phyloP scores from a whole-genome alignment of 30 jellyfish, hydroid and myxozoan genomes.

The Aurelia sp. region DNA sequence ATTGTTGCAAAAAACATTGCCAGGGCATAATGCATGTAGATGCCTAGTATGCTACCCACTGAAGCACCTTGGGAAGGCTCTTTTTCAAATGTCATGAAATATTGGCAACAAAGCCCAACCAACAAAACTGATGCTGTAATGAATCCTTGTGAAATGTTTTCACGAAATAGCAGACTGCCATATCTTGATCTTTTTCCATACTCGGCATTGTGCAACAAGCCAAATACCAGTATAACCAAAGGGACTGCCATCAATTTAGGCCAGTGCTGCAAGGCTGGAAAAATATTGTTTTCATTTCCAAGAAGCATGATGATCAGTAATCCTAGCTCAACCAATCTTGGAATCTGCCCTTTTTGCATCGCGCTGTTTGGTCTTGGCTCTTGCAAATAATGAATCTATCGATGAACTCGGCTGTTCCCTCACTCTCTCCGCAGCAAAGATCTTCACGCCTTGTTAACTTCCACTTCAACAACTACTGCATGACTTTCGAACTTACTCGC shows the following conservation, averaged over 20 bases:
- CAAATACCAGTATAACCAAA: background rate
- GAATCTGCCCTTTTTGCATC: too few species aligned
- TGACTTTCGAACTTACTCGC: too few species aligned
- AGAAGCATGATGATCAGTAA: background rate
- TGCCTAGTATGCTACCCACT: too few species aligned
- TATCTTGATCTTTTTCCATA: background rate
- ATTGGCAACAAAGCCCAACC: background rate
- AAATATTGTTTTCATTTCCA: background rate
- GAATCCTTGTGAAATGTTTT: background rate
- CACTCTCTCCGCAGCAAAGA: too few species aligned
- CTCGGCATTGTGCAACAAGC: background rate
- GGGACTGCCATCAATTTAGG: background rate
- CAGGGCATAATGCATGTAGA: constrained; percentile 10
- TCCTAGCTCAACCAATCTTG: background rate
- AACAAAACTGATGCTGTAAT: background rate
- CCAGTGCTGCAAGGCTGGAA: background rate
- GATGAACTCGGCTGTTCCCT: too few species aligned
- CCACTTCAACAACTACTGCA: too few species aligned
- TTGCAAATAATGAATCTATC: too few species aligned
- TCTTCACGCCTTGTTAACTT: too few species aligned
- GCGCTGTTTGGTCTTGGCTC: too few species aligned
- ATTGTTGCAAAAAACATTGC: constrained; percentile 44
- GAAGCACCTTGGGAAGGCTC: too few species aligned
- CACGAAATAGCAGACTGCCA: background rate
- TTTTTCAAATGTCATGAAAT: background rate